Evolutionary conservation across 2,113 vertebrate species (phyloP), one percentile per base, ranked within the genome.

Genomic region (Casuarius casuarius): DNA sequence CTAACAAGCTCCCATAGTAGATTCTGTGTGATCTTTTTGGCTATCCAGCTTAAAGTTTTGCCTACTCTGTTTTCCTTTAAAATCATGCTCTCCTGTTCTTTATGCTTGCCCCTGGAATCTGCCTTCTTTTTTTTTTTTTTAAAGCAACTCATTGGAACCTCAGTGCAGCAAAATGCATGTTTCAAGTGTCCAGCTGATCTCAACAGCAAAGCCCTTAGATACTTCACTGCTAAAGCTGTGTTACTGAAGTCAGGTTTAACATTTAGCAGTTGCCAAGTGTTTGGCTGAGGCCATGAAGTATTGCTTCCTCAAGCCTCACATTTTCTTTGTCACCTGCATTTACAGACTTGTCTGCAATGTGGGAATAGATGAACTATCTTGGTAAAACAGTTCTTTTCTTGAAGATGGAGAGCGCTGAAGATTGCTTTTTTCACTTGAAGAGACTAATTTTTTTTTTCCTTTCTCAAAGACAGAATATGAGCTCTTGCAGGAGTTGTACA

Each of bases 401-500:
- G 12, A 75, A 79, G 54, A 51, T 91, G 12, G 17, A 80, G 49
- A 18, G 12, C 26, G 70, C 76, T 75, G 49, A 83, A 52, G 33
- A 52, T 66, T 89, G 67, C 48, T 3, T 56, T 80, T 58, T 25
- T 56, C 6, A 14, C 77, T 25, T 86, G 42, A 92, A 80, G 33
- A 75, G 44, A 33, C 35, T 90, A 17, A 83, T 88, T 61, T 89
- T 86, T 72, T 78, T 65, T 9, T 56, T 88, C 75, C 63, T 77
- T 97, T 76, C 95, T 33, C 90, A 75, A 97, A 99, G 99, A 99
- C 99, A 70, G 99, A 99, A 77, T 99, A 98, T 73, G 70, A 97
- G 88, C 98, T 99, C 89, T 98, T 99, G 51, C 98, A 99, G 97
- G 98, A 99, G 74, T 95, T 99, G 31, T 99, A 99, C 97, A 98